Evolutionary conservation across 2,113 vertebrate species (phyloP), one percentile per base, ranked within the genome.

Genomic region (Mus spicilegus): DNA sequence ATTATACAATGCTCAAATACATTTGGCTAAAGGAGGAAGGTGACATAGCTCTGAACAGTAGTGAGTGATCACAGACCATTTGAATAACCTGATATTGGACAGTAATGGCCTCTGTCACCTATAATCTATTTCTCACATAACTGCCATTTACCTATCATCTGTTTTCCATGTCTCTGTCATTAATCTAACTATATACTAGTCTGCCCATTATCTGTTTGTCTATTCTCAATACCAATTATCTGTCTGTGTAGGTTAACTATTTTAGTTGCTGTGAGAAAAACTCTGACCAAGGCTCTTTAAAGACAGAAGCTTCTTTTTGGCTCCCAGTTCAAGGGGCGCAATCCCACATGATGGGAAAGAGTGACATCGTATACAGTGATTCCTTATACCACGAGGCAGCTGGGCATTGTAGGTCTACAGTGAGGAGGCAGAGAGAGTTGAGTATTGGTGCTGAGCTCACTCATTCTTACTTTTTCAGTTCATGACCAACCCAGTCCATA

Each of bases 1-100:
- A 56, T 88, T 95, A 75, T 69, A 76, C 73, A 28, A 69, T 92
- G 22, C 13, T 95, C 69, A 92, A 36, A 88, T 42, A 51, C 42
- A 9, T 92, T 90, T 89, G 54, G 11, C 42, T n/a, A 51, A 54
- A 65, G 7, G 9, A 84, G 6, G 9, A 93, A 81, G n/a, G 30
- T 39, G 24, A 12, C 16, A 30, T 80, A 61, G 22, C 20, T 91
- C 51, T 80, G 28, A 69, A 8, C 1, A 89, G 17, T 72, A 26
- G 36, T 84, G 9, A 73, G 20, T 77, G 39, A 82, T 54, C 42
- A 92, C 28, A 92, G 70, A 80, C 11, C 42, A 30, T 87, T 73
- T 86, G 78, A n/a, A 70, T 54, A 70, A 78, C 20, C 9, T 69
- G 7, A 58, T 72, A 58, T 26, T 63, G 20, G 28, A 8, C n/a